A percentile compares a stretch with the other conserved stretches of the same genome.
phyloP scores from a whole-genome alignment of 2,113 vertebrate genomes.

The Cheirogaleus medius region DNA sequence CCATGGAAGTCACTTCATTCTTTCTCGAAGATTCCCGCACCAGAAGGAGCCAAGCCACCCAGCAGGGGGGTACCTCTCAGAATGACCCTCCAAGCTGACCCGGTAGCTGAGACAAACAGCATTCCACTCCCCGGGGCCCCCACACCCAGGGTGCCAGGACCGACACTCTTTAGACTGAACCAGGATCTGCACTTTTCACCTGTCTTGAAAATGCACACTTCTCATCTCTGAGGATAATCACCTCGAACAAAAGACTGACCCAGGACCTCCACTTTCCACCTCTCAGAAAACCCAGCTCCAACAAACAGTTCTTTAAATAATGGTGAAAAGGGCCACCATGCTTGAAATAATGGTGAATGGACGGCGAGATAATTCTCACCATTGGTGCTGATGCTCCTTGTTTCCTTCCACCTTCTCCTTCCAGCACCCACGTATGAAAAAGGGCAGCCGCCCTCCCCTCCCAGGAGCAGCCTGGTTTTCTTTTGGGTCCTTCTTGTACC shows the following conservation, averaged over 20 bases:
- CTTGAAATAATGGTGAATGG: too few relatives aligned
- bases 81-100: neutral
- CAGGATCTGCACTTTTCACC: too few relatives aligned
- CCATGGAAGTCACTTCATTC: neutral
- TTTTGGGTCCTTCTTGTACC: neutral
- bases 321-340: too few relatives aligned
- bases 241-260: neutral
- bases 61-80: neutral
- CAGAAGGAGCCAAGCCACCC: neutral
- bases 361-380: too few relatives aligned
- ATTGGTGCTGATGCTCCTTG: too few relatives aligned
- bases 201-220: too few relatives aligned
- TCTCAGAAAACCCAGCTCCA: too few relatives aligned
- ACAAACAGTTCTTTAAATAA: too few relatives aligned
- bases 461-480: neutral
- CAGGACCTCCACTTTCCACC: too few relatives aligned
- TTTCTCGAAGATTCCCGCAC: neutral
- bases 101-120: neutral
- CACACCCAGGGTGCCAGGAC: too few relatives aligned
- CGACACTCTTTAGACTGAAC: too few relatives aligned
- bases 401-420: neutral
- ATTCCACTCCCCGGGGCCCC: accelerated
- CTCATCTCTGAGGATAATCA: too few relatives aligned
- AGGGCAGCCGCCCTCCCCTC: neutral
- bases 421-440: accelerated